Conservation (phyloP, 2,888 invertebrate genomes). For the Thera obeliscata region DNA sequence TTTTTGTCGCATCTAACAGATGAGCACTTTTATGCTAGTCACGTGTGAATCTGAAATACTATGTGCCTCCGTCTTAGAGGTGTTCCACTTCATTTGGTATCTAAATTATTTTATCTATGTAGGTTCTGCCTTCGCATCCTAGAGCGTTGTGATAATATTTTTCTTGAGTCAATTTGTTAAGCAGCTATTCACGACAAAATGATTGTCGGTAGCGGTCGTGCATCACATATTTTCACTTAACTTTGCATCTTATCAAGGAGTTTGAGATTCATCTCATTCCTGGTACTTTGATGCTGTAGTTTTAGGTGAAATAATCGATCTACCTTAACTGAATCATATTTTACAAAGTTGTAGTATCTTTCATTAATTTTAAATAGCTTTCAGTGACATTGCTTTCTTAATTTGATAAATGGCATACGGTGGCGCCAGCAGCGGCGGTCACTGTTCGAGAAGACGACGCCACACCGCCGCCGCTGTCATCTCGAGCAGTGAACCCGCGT, state of each 20-base stretch:
- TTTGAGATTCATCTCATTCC: constrained; percentile 22
- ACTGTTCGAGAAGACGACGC: neutral
- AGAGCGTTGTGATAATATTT: constrained; percentile 34
- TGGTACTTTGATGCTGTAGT: constrained; percentile 17
- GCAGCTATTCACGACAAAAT: constrained; percentile 40
- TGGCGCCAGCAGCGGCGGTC: constrained; percentile 14
- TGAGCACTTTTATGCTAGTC: constrained; percentile 45
- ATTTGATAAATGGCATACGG: constrained; percentile 31
- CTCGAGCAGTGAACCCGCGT: constrained; percentile 46
- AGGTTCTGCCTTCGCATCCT: constrained; percentile 27
- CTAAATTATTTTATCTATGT: constrained; percentile 34
- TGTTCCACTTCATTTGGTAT: constrained; percentile 29
- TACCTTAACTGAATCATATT: neutral
- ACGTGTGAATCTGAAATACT: constrained; percentile 42
- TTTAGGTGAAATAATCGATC: constrained; percentile 1
- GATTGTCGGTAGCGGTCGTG: constrained; percentile 41
- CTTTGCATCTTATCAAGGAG: constrained; percentile 15
- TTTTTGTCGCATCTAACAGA: constrained; percentile 56
- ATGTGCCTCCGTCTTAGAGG: constrained; percentile 26
- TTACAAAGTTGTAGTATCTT: neutral
- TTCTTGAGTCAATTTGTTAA: constrained; percentile 31
- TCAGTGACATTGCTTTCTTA: constrained; percentile 31
- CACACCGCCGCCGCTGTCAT: constrained; percentile 5
- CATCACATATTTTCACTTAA: constrained; percentile 33
- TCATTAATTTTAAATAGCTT: constrained; percentile 1